Evolutionary conservation across 1,140 invertebrate genomes (phyloP), one percentile per base, ranked within the genome.

Genomic region (Bradysia coprophila): DNA sequence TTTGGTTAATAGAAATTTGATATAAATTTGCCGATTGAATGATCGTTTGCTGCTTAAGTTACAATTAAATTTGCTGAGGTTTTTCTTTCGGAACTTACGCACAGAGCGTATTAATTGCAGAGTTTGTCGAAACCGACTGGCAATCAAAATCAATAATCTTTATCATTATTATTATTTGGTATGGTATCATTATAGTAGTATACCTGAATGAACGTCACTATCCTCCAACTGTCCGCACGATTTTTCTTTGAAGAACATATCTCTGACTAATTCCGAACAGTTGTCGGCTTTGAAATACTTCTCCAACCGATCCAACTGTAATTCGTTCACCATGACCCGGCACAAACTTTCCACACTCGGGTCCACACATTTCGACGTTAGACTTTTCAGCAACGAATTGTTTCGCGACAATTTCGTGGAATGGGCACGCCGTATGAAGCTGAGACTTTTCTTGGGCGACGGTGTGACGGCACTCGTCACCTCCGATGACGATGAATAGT

Each of bases 341-440:
- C 10, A 11, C n/a, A 38, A 23, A 43, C 20, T 47, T 38, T 38
- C 36, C 6, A 20, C 36, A 5, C n/a, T 38, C 21, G 18, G 36
- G 21, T 38, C 36, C 3, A 38, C 36, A 44, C 46, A 54, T 41
- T 56, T 63, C 3, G 60, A 43, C 37, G 64, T 63, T 37, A 66
- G 58, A 43, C 65, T 67, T 28, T 69, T 63, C 8, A 73, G 50
- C 38, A 73, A 49, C 1, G 69, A 72, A 50, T 72, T 76, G 48
- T 74, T 79, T 41, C 75, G 64, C 0, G 73, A 71, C 13, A 81
- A 51, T 54, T 80, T 81, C 1, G 76, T 78, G 47, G 76, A 79
- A 48, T 79, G 73, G 2, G 77, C 76, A 32, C 76, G 60, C 6
- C 78, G 62, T 45, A 81, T 76, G 31, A 73, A 69, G 52, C 67